phyloP scores from a whole-genome alignment of 2,888 invertebrate genomes.

The Malachius bipustulatus region DNA sequence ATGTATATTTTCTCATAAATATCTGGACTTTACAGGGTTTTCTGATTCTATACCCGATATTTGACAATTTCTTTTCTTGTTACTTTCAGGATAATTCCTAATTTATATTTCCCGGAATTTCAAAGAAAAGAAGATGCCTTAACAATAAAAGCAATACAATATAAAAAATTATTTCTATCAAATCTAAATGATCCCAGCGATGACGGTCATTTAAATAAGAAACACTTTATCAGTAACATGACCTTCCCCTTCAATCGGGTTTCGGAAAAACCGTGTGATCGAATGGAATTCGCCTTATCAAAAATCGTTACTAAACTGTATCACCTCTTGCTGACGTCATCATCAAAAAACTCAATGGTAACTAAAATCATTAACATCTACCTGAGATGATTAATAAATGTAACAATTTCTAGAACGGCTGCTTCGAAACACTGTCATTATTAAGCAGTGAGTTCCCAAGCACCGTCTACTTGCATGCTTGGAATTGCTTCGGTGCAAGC shows the following conservation, averaged over 20 bases:
- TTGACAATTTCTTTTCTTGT: no score
- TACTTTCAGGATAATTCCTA: slow-evolving; percentile 37
- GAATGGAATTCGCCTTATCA: slow-evolving; percentile 44
- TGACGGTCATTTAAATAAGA: slow-evolving; percentile 29
- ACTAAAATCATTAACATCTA: no score
- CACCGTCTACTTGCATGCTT: slow-evolving; percentile 53
- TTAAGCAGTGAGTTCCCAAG: slow-evolving; percentile 57
- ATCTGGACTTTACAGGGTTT: no score
- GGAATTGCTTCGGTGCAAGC: slow-evolving; percentile 40
- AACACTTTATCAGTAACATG: slow-evolving; percentile 40
- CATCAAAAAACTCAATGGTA: slow-evolving; percentile 57
- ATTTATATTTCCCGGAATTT: slow-evolving; percentile 37
- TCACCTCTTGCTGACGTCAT: slow-evolving; percentile 45
- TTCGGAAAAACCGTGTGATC: slow-evolving; percentile 23
- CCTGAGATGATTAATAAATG: slow-evolving; percentile 7
- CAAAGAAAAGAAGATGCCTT: slow-evolving; percentile 42
- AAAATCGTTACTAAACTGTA: slow-evolving; percentile 42
- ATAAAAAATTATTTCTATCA: slow-evolving; percentile 31
- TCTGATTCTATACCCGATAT: no score
- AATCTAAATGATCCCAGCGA: slow-evolving; percentile 20
- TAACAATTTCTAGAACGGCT: slow-evolving; percentile 43
- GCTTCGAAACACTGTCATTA: slow-evolving; percentile 53
- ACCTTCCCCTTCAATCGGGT: slow-evolving; percentile 40
- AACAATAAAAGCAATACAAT: slow-evolving; percentile 40
- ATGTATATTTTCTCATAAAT: no score